Percentiles rank a stretch among this genome's conserved stretches.
Evolutionary conservation across 1,140 invertebrate species (phyloP).

Genomic region (Lordiphosa mommai): DNA sequence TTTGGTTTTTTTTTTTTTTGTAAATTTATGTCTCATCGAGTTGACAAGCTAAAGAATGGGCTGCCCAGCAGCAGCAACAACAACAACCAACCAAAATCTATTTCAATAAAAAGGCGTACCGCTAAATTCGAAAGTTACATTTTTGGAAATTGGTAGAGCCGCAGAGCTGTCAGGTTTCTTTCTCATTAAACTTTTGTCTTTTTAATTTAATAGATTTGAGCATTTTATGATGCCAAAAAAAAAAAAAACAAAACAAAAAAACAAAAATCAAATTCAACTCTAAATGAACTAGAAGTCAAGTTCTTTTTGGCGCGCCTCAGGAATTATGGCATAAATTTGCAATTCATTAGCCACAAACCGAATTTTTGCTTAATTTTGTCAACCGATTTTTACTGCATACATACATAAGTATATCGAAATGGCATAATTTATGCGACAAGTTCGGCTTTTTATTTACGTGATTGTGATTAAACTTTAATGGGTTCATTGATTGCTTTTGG

Average conservation of each 20-base stretch:
- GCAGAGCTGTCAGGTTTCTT: conserved; percentile 61
- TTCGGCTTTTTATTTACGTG: conserved; percentile 70
- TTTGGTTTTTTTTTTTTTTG: conserved; percentile 66
- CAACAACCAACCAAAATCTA: conserved; percentile 36
- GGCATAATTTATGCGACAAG: conserved; percentile 76
- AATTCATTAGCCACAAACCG: conserved; percentile 54
- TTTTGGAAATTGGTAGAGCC: conserved; percentile 65
- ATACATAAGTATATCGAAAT: conserved; percentile 26
- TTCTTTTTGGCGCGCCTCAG: conserved; percentile 64
- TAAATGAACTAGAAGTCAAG: conserved; percentile 76
- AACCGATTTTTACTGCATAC: conserved; percentile 30
- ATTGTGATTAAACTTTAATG: conserved; percentile 76
- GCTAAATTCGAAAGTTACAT: conserved; percentile 78
- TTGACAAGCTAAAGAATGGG: conserved; percentile 76
- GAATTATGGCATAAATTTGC: conserved; percentile 68
- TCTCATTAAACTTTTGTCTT: conserved; percentile 71
- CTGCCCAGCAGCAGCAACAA: conserved; percentile 39
- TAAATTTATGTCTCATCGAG: conserved; percentile 77
- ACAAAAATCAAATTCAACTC: conserved; percentile 12
- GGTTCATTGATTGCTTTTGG: conserved; percentile 68
- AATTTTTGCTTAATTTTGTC: conserved; percentile 67
- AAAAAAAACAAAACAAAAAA: conserved; percentile 25
- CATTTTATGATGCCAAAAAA: conserved; percentile 58
- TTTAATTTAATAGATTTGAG: conserved; percentile 71
- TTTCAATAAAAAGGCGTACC: conserved; percentile 76